Percentiles rank a stretch among this genome's conserved stretches.
Conservation (phyloP, 2,888 invertebrate species). For the Patella ulyssiponensis region DNA sequence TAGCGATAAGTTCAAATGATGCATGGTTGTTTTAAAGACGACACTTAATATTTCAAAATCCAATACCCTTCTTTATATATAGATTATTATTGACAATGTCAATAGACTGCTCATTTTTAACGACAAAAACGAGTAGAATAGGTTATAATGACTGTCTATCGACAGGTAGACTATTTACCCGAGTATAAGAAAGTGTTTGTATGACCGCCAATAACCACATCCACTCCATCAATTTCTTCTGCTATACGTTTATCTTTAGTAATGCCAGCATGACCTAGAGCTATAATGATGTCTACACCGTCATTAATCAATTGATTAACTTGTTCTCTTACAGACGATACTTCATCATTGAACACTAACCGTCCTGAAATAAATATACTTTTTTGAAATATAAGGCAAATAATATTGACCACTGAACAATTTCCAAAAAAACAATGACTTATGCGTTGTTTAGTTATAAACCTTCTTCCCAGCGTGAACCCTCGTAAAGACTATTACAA, state of each 20-base stretch:
- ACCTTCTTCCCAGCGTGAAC: no score
- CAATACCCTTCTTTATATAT: no score
- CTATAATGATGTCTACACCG: constrained; percentile 86
- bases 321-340: constrained; percentile 49
- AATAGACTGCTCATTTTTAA: no score
- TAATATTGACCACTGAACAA: background rate
- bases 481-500: no score
- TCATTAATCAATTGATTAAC: constrained; percentile 59
- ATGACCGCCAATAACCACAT: constrained; percentile 91
- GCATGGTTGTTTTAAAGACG: no score
- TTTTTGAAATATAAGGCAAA: background rate
- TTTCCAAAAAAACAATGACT: background rate
- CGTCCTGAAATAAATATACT: constrained; percentile 37
- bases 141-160: background rate
- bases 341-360: constrained; percentile 55
- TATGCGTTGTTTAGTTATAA: no score
- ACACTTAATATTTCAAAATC: no score
- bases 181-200: constrained; percentile 90
- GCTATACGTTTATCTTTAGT: constrained; percentile 84
- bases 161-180: constrained; percentile 35
- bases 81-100: no score
- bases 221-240: constrained; percentile 82
- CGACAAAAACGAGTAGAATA: background rate
- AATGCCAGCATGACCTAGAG: constrained; percentile 90
- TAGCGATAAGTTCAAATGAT: no score